phyloP scores from a whole-genome alignment of 2,888 invertebrate genomes.

The Drosophila bunnanda region DNA sequence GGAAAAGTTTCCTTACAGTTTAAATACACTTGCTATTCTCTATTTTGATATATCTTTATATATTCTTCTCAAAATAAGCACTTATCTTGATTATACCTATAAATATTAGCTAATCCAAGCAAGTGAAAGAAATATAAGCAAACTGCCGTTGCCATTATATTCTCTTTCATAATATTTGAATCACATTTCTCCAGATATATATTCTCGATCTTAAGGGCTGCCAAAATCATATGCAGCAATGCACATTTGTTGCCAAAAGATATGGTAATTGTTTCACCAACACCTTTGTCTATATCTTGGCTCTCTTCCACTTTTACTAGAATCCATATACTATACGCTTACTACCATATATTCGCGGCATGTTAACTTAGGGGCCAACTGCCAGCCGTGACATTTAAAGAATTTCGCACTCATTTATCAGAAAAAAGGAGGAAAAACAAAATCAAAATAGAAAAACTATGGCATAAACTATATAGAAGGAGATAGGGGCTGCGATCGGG shows the following conservation, averaged over 20 bases:
- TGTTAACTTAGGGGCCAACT: constrained; percentile 66
- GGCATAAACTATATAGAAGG: constrained; percentile 13
- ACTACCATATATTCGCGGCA: constrained; percentile 43
- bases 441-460: constrained; percentile 9
- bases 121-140: not conserved
- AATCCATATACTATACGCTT: not conserved
- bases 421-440: constrained; percentile 3
- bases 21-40: too few species aligned
- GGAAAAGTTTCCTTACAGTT: not conserved
- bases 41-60: not conserved
- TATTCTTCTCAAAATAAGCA: not conserved
- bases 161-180: not conserved
- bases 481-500: not conserved
- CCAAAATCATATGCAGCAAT: constrained; percentile 7
- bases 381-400: constrained; percentile 75
- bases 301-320: constrained; percentile 19
- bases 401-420: constrained; percentile 73
- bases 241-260: constrained; percentile 20
- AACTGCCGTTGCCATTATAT: too few species aligned
- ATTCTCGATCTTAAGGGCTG: not conserved
- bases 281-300: constrained; percentile 8
- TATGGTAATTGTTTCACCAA: constrained; percentile 19
- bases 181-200: not conserved
- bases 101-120: not conserved
- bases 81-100: not conserved